Evolutionary conservation across 2,113 vertebrate species (phyloP), one percentile per base, ranked within the genome.

Genomic region (Glaucidium brasilianum): DNA sequence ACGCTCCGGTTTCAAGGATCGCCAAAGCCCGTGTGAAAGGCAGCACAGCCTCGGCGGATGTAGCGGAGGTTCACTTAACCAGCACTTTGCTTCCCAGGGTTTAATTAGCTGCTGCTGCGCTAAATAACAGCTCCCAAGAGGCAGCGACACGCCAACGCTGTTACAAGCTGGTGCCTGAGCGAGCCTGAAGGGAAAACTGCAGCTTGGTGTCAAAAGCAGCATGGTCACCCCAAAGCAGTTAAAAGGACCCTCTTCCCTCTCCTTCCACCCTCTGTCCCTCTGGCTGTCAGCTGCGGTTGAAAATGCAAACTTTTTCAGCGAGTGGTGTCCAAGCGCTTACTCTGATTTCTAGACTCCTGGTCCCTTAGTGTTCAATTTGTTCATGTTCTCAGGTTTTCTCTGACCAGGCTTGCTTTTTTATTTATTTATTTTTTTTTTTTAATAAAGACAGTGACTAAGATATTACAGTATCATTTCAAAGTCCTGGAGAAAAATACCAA

Each of bases 61-160:
- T 11, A n/a, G 22, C 39, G 4, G 86, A 39, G 17, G 22, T 34
- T 88, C 56, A 8, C 15, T 43, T 47, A 17, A 17, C 25, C 55
- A 47, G 26, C 32, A 6, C 56, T 62, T 39, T 15, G 9, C 66
- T 66, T 88, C 62, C n/a, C 71, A 23, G 17, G n/a, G 21, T 29
- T 92, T 37, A 30, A 60, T 64, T 59, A 77, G 55, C 5, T 7
- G 34, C 60, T 52, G 80, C 60, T 16, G 32, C 0, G 0, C 20
- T 68, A 41, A 91, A 16, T n/a, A 34, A 12, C 60, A 72, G 12
- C 49, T 63, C 63, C 74, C n/a, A 29, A 27, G 62, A 68, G 52
- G 55, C 21, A 45, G 49, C 0, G 2, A 8, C 75, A 47, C 1
- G 0, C 14, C 17, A 41, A 1, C 0, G 4, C 19, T 35, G 52